Conservation (phyloP, 2,797 vertebrate species). For the Borostomias antarcticus region DNA sequence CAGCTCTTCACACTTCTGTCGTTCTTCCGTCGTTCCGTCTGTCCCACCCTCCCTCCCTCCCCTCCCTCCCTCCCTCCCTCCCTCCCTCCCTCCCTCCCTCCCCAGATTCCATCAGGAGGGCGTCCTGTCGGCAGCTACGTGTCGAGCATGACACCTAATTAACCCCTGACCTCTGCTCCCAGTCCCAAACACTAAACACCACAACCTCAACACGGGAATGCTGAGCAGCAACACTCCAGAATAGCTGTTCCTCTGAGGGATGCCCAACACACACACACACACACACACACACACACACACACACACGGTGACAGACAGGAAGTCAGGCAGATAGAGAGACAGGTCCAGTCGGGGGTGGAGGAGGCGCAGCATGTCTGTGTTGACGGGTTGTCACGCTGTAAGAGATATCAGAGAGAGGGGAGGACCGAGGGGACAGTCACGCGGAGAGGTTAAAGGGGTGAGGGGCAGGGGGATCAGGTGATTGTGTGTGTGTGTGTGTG, state of each 20-base stretch:
- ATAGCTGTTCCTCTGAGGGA: background rate
- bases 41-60: no score
- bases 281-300: background rate
- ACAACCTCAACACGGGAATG: background rate
- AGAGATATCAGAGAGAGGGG: slow-evolving; percentile 50
- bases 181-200: slow-evolving; percentile 5
- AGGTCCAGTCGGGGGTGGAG: slow-evolving; percentile 34
- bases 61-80: background rate
- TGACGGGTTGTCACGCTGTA: slow-evolving; percentile 54
- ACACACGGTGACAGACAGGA: slow-evolving; percentile 6
- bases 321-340: slow-evolving; percentile 29
- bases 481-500: slow-evolving; percentile 28
- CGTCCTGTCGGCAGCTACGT: slow-evolving; percentile 41
- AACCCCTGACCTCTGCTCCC: slow-evolving; percentile 19
- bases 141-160: slow-evolving; percentile 35
- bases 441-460: slow-evolving; percentile 33
- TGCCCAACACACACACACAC: slow-evolving; percentile 6
- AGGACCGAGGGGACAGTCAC: slow-evolving; percentile 56
- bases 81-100: background rate
- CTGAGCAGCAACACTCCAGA: background rate
- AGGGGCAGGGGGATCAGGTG: slow-evolving; percentile 46
- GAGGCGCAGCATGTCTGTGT: slow-evolving; percentile 37
- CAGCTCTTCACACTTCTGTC: no score
- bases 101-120: slow-evolving; percentile 28
- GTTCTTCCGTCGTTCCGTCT: no score